These are phyloP conservation scores for Caenorhabditis sulstoni DNA, from an alignment of 2,888 invertebrate genomes.

Conservation along the genomic window DNA sequence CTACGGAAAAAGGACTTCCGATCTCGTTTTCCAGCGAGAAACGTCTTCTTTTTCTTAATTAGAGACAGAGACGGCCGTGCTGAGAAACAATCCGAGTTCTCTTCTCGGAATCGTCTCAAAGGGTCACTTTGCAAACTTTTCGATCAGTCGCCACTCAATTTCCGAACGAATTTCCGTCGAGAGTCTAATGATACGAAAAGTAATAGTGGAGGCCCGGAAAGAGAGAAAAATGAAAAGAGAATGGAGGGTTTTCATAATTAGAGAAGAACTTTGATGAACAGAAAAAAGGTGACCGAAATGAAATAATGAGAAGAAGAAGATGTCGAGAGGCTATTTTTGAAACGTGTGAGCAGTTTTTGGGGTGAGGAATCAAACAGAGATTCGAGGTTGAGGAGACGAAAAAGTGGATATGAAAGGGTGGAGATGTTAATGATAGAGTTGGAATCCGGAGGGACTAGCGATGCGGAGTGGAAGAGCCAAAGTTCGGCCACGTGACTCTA, in stretches of 20 bases:
- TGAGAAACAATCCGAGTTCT: neutral
- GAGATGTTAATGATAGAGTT: neutral
- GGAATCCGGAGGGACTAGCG: too few species aligned
- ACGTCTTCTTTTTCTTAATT: slow-evolving; percentile 10
- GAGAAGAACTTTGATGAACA: slow-evolving; percentile 26
- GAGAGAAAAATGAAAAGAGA: neutral
- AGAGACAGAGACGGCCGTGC: too few species aligned
- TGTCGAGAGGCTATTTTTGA: neutral
- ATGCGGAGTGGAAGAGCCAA: too few species aligned
- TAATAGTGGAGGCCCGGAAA: slow-evolving; percentile 16
- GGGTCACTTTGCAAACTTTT: slow-evolving; percentile 29
- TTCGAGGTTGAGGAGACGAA: too few species aligned
- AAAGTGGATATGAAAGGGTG: neutral
- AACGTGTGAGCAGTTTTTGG: neutral
- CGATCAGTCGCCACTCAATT: slow-evolving; percentile 16
- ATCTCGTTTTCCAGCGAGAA: slow-evolving; percentile 30
- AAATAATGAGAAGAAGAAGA: slow-evolving; percentile 6
- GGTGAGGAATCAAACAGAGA: neutral
- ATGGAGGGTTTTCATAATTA: neutral
- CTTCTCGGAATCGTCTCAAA: slow-evolving; percentile 8
- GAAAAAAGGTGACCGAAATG: neutral
- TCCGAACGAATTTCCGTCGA: slow-evolving; percentile 34
- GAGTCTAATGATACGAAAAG: neutral
- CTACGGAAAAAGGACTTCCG: slow-evolving; percentile 39
- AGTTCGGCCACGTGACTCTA: too few species aligned